phyloP scores from a whole-genome alignment of 2,113 vertebrate species.

The Nothoprocta perdicaria region DNA sequence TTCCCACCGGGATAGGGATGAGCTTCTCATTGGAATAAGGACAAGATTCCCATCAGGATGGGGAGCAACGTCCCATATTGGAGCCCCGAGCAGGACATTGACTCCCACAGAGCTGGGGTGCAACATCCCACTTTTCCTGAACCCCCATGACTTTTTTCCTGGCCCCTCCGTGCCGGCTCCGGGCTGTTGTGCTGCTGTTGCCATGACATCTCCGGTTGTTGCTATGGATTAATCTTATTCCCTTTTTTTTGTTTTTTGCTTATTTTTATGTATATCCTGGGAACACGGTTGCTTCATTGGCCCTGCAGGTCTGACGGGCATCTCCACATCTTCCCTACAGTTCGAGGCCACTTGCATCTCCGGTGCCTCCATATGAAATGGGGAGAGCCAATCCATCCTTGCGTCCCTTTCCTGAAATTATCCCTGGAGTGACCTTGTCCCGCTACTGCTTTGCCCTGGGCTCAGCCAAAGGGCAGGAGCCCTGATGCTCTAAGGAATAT shows the following conservation, averaged over 20 bases:
- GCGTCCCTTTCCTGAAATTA: not conserved
- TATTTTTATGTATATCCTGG: conserved; percentile 70
- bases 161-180: not conserved
- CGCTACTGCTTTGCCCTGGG: not conserved
- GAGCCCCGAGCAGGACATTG: accelerated
- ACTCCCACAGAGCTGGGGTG: not conserved
- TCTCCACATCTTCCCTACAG: conserved; percentile 15
- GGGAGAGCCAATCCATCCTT: not conserved
- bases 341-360: not conserved
- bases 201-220: conserved; percentile 59
- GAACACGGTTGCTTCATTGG: conserved; percentile 55
- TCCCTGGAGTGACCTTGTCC: not conserved
- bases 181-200: conserved; percentile 70
- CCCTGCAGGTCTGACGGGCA: conserved; percentile 49
- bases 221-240: conserved; percentile 61
- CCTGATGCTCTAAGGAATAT: not conserved
- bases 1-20: too few species aligned
- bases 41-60: too few species aligned
- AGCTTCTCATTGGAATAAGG: too few species aligned
- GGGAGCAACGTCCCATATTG: too few species aligned
- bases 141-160: not conserved
- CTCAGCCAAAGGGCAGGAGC: not conserved
- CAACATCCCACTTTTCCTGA: not conserved
- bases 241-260: not conserved
- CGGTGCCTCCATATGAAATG: not conserved